Base-by-base conservation (phyloP, 2,888 invertebrate genomes). In the Taphrorychus bicolor region DNA sequence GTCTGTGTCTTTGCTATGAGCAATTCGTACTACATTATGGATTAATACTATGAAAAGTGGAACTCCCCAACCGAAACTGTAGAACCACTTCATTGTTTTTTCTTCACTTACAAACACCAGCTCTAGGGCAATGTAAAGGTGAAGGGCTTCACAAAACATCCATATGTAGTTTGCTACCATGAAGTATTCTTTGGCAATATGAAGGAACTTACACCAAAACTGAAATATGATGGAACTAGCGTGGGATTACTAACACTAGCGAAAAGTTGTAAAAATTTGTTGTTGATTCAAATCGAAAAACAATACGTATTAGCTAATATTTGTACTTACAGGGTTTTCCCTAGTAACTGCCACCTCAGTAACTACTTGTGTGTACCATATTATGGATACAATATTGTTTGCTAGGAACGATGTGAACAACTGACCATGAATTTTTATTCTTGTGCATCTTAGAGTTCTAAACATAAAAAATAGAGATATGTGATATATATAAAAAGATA, bases 141-240 rank as follows among this genome's bases (percentile, higher is more conserved):
- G 90, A 0, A 92, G 82, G 0, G 91, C 90, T 78, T 92, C 92
- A 76, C 90, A 90, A 78, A 93, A 92, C 92, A 93, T 93, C 93
- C 93, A 94, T 78, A 91, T 87, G 81, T 93, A 93, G 79, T 90
- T 91, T 51, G 90, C 88, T 52, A 91, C 83, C 85, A 91, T 89
- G 73, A 91, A 88, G 78, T 92, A 93, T 76, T 90, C 88, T 3
- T 90, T 88, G 1, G 89, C 66, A 22, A 80, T 41, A 78, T 92
- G 91, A 0, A 92, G 82, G 0, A 83, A 76, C 78, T 90, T 89
- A 79, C 93, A 93, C 88, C 90, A 91, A 17, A 82, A 76, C 92
- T 92, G 80, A 5, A 78, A 51, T 9, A 21, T 51, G 19, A 17
- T 32, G 32, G 3, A 11, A 32, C 9, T 32, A 32, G n/a, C n/a